phyloP scores from a whole-genome alignment of 1,140 invertebrate species.

The Wiebesia pumilae region DNA sequence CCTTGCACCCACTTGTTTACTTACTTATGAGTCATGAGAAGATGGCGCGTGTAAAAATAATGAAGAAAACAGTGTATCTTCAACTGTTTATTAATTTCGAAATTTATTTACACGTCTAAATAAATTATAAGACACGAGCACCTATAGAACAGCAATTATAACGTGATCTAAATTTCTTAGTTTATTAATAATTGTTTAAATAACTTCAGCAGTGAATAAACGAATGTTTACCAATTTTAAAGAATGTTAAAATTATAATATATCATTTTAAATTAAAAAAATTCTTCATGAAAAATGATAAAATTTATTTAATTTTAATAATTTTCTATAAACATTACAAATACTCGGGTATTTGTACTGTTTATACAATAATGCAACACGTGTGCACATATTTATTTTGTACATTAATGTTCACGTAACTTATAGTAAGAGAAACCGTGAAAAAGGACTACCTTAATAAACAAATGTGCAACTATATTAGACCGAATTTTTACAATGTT shows the following conservation, averaged over 20 bases:
- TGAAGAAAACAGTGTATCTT: background rate
- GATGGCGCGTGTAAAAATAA: constrained; percentile 10
- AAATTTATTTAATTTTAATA: constrained; percentile 12
- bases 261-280: background rate
- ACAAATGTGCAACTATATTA: constrained; percentile 66
- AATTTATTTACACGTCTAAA: constrained; percentile 20
- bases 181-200: constrained; percentile 7
- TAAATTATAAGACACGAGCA: background rate
- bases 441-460: constrained; percentile 55
- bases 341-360: constrained; percentile 4
- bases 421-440: background rate
- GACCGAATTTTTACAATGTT: constrained; percentile 74
- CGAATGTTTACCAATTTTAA: background rate
- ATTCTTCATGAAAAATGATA: background rate
- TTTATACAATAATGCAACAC: constrained; percentile 22
- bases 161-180: no score
- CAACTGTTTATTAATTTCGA: background rate
- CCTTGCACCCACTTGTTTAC: constrained; percentile 10
- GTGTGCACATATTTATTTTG: constrained; percentile 21
- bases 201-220: background rate
- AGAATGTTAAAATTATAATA: background rate
- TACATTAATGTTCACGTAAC: constrained; percentile 6
- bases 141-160: background rate
- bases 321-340: background rate
- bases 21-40: constrained; percentile 6